These are phyloP conservation scores for Aplocera efformata DNA, from an alignment of 2,888 invertebrate genomes.

Conservation along the genomic window DNA sequence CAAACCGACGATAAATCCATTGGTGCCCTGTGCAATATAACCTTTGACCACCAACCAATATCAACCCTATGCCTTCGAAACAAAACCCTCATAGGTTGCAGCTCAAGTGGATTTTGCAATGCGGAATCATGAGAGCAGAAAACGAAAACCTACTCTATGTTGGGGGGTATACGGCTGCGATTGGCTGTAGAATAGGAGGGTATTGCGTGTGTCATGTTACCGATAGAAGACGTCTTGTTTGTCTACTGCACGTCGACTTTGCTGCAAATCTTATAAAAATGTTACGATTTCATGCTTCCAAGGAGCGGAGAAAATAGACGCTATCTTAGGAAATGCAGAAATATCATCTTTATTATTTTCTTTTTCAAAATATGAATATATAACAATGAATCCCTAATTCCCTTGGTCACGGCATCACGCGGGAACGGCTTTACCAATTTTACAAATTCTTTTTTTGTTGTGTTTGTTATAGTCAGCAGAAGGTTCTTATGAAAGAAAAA, in stretches of 20 bases:
- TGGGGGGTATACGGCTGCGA: background rate
- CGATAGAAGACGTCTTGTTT: slow-evolving; percentile 31
- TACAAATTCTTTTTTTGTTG: too few species aligned
- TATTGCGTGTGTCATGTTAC: slow-evolving; percentile 22
- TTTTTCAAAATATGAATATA: too few species aligned
- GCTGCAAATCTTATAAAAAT: slow-evolving; percentile 30
- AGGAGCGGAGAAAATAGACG: too few species aligned
- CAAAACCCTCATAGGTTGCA: background rate
- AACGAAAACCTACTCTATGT: background rate
- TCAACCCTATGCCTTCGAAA: background rate
- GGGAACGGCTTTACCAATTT: too few species aligned
- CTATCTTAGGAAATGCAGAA: too few species aligned
- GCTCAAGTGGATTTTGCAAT: background rate
- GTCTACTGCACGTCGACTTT: slow-evolving; percentile 35
- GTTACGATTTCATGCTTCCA: slow-evolving; percentile 12
- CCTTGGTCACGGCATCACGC: too few species aligned
- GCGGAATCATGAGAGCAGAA: background rate
- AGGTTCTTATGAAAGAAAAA: too few species aligned
- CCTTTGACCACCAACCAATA: background rate
- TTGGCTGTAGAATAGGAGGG: background rate
- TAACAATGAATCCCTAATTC: too few species aligned
- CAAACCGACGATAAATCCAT: slow-evolving; percentile 64
- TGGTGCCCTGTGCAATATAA: slow-evolving; percentile 61
- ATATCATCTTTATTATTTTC: too few species aligned
- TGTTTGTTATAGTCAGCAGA: too few species aligned